Evolutionary conservation across 1,140 invertebrate species (phyloP).

Genomic region (Nasonia longicornis): DNA sequence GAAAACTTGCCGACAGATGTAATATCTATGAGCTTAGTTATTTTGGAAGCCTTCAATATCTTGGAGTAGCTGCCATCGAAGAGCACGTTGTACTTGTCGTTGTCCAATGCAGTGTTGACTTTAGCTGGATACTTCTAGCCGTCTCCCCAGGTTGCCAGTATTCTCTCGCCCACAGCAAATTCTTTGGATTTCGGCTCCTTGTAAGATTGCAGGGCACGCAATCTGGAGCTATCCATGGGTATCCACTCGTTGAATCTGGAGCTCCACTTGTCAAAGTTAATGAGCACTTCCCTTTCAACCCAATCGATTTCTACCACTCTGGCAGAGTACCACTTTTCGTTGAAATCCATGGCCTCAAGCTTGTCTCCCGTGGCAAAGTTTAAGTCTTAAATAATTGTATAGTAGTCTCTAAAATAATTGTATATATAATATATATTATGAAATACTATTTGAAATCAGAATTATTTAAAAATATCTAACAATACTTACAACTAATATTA

Average conservation of each 20-base stretch:
- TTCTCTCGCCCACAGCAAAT: conserved; percentile 82
- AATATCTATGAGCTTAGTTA: too few species aligned
- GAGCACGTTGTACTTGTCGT: conserved; percentile 83
- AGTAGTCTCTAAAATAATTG: too few species aligned
- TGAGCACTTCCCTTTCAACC: conserved; percentile 85
- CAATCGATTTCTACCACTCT: conserved; percentile 88
- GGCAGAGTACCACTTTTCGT: conserved; percentile 82
- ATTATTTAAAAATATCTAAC: too few species aligned
- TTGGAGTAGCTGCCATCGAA: conserved; percentile 91
- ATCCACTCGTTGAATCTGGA: conserved; percentile 93
- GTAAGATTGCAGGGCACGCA: conserved; percentile 73
- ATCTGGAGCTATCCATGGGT: conserved; percentile 82
- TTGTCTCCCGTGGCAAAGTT: conserved; percentile 73
- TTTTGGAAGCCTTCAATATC: conserved; percentile 69
- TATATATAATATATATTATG: too few species aligned
- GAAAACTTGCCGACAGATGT: conserved; percentile 16
- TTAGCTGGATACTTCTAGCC: conserved; percentile 86
- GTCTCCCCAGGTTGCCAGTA: conserved; percentile 87
- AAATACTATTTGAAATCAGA: too few species aligned
- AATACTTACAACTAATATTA: too few species aligned
- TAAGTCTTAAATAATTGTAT: conserved; percentile 56
- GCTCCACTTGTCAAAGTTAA: conserved; percentile 88
- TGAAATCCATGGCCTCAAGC: conserved; percentile 80
- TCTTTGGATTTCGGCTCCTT: conserved; percentile 68
- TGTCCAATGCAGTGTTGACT: conserved; percentile 76